Evolutionary conservation across 2,113 vertebrate species (phyloP).

Genomic region (human): GRCh38 chrX:9972001-9972500

Average conservation of each 20-base stretch:
- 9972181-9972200: not conserved
- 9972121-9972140: no score
- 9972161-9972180: no score
- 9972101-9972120: no score
- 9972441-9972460: not conserved
- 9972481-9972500: not conserved
- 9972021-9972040: no score
- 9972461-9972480: not conserved
- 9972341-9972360: not conserved
- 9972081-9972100: no score
- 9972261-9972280: not conserved
- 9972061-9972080: no score
- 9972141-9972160: no score
- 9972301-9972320: not conserved
- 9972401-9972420: not conserved
- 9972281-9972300: not conserved
- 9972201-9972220: not conserved
- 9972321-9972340: not conserved
- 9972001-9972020: not conserved
- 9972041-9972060: no score
- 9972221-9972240: not conserved
- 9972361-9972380: not conserved
- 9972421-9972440: not conserved
- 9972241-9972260: not conserved
- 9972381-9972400: not conserved